These are phyloP conservation scores for Merops nubicus DNA, from an alignment of 2,113 vertebrate genomes.

Conservation along the genomic window DNA sequence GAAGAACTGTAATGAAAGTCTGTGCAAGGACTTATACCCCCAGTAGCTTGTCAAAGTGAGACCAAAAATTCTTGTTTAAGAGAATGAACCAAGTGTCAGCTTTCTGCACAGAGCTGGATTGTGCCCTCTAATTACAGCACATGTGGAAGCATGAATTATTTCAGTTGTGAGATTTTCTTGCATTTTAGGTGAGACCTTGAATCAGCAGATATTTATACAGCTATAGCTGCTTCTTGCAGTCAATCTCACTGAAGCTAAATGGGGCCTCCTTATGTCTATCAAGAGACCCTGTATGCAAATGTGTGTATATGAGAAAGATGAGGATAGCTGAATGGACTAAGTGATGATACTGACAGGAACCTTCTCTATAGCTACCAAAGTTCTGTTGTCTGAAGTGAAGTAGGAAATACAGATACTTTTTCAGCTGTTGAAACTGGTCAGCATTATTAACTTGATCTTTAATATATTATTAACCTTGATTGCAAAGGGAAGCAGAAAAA, in stretches of 20 bases:
- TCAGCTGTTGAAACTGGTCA: background rate
- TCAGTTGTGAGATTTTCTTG: background rate
- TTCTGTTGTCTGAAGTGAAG: background rate
- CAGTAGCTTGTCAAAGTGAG: background rate
- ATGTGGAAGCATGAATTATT: background rate
- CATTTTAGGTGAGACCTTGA: conserved; percentile 3
- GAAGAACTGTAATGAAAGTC: background rate
- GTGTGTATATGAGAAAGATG: background rate
- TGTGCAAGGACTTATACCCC: background rate
- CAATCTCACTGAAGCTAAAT: background rate
- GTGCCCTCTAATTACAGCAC: background rate
- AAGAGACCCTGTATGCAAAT: background rate
- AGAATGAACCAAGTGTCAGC: background rate
- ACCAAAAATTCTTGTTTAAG: background rate
- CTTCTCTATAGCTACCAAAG: background rate
- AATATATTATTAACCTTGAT: background rate
- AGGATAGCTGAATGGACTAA: background rate
- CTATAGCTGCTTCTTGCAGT: background rate
- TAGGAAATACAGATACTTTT: background rate
- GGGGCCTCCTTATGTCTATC: background rate
- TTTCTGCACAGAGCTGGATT: background rate
- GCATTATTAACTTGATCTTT: background rate
- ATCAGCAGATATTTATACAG: background rate
- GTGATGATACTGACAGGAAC: background rate
- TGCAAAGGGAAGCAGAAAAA: background rate